Base-by-base conservation (phyloP, 2,888 invertebrate genomes). In the Pseudococcus longispinus region DNA sequence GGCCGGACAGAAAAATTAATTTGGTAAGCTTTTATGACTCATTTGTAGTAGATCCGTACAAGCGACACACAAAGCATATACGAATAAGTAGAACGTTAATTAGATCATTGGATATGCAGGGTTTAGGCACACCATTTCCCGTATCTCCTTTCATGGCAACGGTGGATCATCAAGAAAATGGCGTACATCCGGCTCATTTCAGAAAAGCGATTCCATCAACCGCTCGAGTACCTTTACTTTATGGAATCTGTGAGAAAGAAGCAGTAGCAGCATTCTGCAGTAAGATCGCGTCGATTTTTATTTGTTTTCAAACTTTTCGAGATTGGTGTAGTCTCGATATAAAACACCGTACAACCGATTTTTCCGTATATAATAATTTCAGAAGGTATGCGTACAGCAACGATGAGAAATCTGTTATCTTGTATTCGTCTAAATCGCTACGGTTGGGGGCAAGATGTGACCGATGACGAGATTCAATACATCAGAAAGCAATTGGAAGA, bases 231-330 rank as follows among this genome's bases (percentile, higher is more conserved):
- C 83, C 83, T 44, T 15, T 83, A 46, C 20, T 83, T 46, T 83
- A 15, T 44, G 83, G 83, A 1, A 29, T 83, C 13, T 83, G 83
- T 13, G 83, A 83, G 23, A 83, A 46, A 11, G 83, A 83, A 51
- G 46, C 83, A 2, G 44, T 46, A 3, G 44, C 44, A 46, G 44
- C 44, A 46, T 46, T 46, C 15, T 9, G 44, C 44, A 46, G 44
- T 46, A 46, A 46, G 15, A 46, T 46, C 44, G 13, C 44, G 5
- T 8, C 44, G 11, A 1, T 13, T 44, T 44, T 9, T 9, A 44
- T 13, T 44, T 8, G 13, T 4, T 44, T 32, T 32, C 3, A 32
- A 5, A 5, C 32, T 32, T 4, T 32, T 32, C 32, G 3, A n/a
- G n/a, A n/a, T n/a, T n/a, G n/a, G n/a, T n/a, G n/a, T n/a, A n/a